Conservation (phyloP, 2,797 vertebrate genomes). For the Sebastes steindachneri region DNA sequence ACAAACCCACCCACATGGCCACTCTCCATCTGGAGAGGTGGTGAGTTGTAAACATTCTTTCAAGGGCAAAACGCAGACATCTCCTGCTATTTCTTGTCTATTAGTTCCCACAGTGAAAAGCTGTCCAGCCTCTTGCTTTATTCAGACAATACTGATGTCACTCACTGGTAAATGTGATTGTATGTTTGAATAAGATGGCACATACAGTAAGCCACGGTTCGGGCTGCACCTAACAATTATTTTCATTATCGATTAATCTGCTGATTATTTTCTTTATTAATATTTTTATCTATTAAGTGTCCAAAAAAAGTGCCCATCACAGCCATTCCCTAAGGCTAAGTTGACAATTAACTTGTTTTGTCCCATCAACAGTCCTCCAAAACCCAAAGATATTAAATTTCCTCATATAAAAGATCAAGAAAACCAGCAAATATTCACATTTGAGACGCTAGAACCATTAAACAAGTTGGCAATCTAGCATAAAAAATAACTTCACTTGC, state of each 20-base stretch:
- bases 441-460: not conserved
- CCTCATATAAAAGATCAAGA: not conserved
- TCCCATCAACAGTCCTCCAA: not conserved
- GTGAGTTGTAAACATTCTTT: not conserved
- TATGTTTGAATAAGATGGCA: not conserved
- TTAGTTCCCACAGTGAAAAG: not conserved
- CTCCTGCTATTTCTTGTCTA: not conserved
- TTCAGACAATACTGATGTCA: not conserved
- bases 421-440: not conserved
- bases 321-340: too few relatives aligned
- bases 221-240: not conserved
- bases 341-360: too few relatives aligned
- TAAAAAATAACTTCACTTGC: not conserved
- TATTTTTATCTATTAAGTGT: too few relatives aligned
- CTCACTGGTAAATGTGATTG: not conserved
- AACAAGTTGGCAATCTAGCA: not conserved
- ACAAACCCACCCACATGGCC: conserved; percentile 4
- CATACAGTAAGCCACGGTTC: not conserved
- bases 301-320: too few relatives aligned
- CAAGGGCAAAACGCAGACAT: not conserved
- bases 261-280: not conserved
- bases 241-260: not conserved
- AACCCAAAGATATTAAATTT: not conserved
- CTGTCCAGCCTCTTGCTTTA: not conserved
- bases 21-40: not conserved